These are phyloP conservation scores for Synergus laeviventris DNA, from an alignment of 2,888 invertebrate genomes.

Conservation along the genomic window DNA sequence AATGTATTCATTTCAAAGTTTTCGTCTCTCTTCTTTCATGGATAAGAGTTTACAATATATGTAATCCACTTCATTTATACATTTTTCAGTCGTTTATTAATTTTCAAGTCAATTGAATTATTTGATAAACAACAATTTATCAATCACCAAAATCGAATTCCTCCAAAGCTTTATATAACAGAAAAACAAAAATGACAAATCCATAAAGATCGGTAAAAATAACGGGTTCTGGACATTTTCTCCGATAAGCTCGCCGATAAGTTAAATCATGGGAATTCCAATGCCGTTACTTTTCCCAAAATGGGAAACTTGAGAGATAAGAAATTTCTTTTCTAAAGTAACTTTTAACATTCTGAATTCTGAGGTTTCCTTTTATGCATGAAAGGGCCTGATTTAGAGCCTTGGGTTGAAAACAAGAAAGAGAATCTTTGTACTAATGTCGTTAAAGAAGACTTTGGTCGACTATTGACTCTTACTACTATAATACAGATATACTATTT, in stretches of 20 bases:
- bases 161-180: background rate
- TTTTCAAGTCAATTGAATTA: too few relatives aligned
- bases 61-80: background rate
- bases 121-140: too few relatives aligned
- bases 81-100: background rate
- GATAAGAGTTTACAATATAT: background rate
- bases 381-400: background rate
- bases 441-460: background rate
- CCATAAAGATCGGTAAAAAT: background rate
- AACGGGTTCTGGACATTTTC: too few relatives aligned
- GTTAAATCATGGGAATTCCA: background rate
- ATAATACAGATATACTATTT: conserved; percentile 5
- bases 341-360: background rate
- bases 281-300: background rate
- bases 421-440: background rate
- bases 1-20: background rate
- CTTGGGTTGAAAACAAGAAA: background rate
- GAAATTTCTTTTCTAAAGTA: background rate
- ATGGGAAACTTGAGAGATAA: background rate
- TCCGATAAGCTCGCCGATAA: background rate
- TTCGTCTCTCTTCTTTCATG: background rate
- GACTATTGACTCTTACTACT: background rate
- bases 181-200: background rate
- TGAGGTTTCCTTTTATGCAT: background rate
- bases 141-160: too few relatives aligned